Conservation (phyloP, 2,113 vertebrate genomes). For the Plectropomus leopardus region DNA sequence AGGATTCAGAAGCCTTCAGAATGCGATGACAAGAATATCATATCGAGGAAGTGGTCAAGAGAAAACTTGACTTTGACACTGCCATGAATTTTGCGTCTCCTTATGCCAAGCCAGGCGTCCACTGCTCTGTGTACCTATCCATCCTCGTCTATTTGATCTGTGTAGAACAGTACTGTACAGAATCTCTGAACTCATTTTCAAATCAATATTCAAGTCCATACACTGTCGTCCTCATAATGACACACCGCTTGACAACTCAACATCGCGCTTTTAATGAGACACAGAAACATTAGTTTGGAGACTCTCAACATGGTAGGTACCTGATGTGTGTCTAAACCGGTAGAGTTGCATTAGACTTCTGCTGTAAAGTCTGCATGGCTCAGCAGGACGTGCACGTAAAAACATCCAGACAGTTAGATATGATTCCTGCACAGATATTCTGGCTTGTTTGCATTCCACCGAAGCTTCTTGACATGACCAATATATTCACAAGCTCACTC, state of each 20-base stretch:
- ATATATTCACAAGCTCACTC: conserved; percentile 26
- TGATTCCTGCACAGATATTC: conserved; percentile 34
- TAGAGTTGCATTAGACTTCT: neutral
- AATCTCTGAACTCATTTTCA: conserved; percentile 16
- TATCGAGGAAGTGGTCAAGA: neutral
- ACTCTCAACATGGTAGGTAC: conserved; percentile 24
- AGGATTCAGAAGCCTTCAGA: neutral
- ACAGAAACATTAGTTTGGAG: conserved; percentile 13
- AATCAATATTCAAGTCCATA: conserved; percentile 36
- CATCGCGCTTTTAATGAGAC: conserved; percentile 37
- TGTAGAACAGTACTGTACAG: neutral
- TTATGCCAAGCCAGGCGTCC: neutral
- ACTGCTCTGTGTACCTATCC: neutral
- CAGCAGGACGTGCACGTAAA: neutral
- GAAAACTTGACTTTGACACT: neutral
- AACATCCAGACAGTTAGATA: conserved; percentile 26
- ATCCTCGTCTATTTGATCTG: neutral
- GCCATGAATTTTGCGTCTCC: neutral
- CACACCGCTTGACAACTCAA: conserved; percentile 1
- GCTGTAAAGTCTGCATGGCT: neutral
- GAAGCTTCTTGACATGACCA: conserved; percentile 32
- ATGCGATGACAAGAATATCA: neutral
- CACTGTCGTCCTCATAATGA: conserved; percentile 9
- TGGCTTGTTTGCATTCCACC: conserved; percentile 15
- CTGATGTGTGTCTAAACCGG: conserved; percentile 8